phyloP scores from a whole-genome alignment of 1,140 invertebrate genomes.

The Drosophila ananassae region DNA sequence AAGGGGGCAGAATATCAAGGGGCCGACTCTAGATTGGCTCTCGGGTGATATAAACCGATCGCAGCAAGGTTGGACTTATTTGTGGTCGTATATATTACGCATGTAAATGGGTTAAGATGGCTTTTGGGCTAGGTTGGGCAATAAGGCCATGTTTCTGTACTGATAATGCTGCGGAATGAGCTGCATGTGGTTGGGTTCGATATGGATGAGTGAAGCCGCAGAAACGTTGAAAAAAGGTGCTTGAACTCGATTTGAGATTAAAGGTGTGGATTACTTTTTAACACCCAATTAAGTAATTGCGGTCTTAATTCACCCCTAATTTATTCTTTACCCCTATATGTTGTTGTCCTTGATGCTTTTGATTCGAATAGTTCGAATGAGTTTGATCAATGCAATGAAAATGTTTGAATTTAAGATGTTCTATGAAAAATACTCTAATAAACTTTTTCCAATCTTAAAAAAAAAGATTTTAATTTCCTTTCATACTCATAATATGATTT shows the following conservation, averaged over 20 bases:
- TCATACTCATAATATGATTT: slow-evolving; percentile 33
- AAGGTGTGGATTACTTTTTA: not conserved
- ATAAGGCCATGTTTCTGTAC: slow-evolving; percentile 30
- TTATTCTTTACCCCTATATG: slow-evolving; percentile 21
- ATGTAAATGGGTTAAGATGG: slow-evolving; percentile 43
- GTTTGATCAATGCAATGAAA: slow-evolving; percentile 43
- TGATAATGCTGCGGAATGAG: slow-evolving; percentile 26
- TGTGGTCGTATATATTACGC: slow-evolving; percentile 33
- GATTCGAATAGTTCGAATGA: slow-evolving; percentile 9
- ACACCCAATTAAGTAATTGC: not conserved
- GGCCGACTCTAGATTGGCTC: slow-evolving; percentile 21
- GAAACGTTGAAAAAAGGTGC: slow-evolving; percentile 16
- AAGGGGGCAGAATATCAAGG: slow-evolving; percentile 33
- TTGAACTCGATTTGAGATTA: slow-evolving; percentile 16
- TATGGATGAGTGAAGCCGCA: slow-evolving; percentile 17
- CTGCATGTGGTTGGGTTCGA: slow-evolving; percentile 3
- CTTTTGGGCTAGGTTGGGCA: slow-evolving; percentile 47
- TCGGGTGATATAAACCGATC: slow-evolving; percentile 17
- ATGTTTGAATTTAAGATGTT: slow-evolving; percentile 52
- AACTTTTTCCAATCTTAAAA: not conserved
- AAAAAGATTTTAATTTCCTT: not conserved
- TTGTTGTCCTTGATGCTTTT: slow-evolving; percentile 26
- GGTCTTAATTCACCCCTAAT: not conserved
- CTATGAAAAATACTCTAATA: slow-evolving; percentile 1
- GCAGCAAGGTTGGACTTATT: slow-evolving; percentile 24